Conservation (phyloP, 2,888 invertebrate genomes). For the Latheticus oryzae region DNA sequence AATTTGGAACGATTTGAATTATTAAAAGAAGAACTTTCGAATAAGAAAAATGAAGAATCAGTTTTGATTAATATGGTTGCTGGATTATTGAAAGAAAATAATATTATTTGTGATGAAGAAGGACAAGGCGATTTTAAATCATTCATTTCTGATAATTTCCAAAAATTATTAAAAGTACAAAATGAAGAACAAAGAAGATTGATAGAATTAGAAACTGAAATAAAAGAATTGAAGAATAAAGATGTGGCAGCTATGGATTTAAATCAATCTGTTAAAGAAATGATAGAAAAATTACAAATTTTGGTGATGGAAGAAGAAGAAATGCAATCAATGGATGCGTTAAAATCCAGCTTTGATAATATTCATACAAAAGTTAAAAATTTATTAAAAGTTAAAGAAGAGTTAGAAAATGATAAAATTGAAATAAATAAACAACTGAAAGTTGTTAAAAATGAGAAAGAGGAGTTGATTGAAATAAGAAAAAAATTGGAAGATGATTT, state of each 20-base stretch:
- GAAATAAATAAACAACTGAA: constrained; percentile 44
- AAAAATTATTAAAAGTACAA: constrained; percentile 8
- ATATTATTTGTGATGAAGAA: constrained; percentile 1
- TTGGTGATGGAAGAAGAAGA: constrained; percentile 23
- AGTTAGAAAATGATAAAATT: constrained; percentile 35
- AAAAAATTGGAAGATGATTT: constrained; percentile 5
- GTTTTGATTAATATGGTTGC: constrained; percentile 39
- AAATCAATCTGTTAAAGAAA: constrained; percentile 1
- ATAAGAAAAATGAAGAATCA: constrained; percentile 42
- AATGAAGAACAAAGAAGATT: constrained; percentile 4
- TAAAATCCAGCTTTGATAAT: constrained; percentile 21
- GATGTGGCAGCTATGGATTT: constrained; percentile 1
- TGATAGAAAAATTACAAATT: constrained; percentile 29
- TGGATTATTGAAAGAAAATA: constrained; percentile 33
- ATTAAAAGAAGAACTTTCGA: constrained; percentile 42
- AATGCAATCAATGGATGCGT: constrained; percentile 9
- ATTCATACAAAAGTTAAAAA: constrained; percentile 29
- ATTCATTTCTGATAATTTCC: constrained; percentile 7
- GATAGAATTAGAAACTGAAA: constrained; percentile 12
- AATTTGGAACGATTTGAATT: constrained; percentile 38
- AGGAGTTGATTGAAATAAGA: constrained; percentile 18
- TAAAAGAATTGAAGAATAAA: constrained; percentile 20
- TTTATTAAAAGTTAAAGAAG: constrained; percentile 4
- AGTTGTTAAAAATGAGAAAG: constrained; percentile 42
- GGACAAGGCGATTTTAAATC: constrained; percentile 9